Evolutionary conservation across 2,888 invertebrate genomes (phyloP).

Genomic region (Drosophila rubida): DNA sequence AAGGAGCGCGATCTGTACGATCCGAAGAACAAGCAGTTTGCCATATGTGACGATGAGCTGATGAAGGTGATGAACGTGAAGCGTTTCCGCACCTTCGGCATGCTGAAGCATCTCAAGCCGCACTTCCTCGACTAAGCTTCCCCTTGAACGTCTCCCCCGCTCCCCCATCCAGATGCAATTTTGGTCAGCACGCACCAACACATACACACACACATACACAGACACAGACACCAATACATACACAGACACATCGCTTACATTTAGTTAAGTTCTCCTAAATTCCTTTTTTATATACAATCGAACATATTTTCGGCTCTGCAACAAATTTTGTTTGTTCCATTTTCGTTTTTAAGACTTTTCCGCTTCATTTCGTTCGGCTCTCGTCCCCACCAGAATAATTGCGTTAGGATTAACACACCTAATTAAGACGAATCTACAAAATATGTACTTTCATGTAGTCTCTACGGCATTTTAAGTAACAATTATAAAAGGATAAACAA

Average conservation of each 20-base stretch:
- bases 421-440: constrained; percentile 66
- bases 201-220: constrained; percentile 21
- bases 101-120: constrained; percentile 98
- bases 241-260: constrained; percentile 42
- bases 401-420: constrained; percentile 62
- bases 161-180: constrained; percentile 62
- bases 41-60: constrained; percentile 96
- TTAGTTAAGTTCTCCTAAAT: constrained; percentile 39
- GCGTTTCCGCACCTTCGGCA: constrained; percentile 97
- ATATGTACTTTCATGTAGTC: constrained; percentile 46
- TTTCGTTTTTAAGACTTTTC: constrained; percentile 46
- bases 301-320: constrained; percentile 56
- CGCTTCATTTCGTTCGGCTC: constrained; percentile 13
- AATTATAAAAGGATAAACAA: constrained; percentile 16
- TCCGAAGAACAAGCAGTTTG: constrained; percentile 97
- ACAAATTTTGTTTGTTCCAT: constrained; percentile 51
- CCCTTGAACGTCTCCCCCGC: background rate
- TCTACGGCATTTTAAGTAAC: constrained; percentile 72
- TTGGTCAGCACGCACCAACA: constrained; percentile 37
- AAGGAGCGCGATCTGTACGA: constrained; percentile 95
- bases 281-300: constrained; percentile 2
- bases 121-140: constrained; percentile 88
- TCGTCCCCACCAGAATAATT: constrained; percentile 39
- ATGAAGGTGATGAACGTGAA: constrained; percentile 95
- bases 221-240: constrained; percentile 13